Conservation (phyloP, 2,797 vertebrate species). For the Vespertilio murinus region DNA sequence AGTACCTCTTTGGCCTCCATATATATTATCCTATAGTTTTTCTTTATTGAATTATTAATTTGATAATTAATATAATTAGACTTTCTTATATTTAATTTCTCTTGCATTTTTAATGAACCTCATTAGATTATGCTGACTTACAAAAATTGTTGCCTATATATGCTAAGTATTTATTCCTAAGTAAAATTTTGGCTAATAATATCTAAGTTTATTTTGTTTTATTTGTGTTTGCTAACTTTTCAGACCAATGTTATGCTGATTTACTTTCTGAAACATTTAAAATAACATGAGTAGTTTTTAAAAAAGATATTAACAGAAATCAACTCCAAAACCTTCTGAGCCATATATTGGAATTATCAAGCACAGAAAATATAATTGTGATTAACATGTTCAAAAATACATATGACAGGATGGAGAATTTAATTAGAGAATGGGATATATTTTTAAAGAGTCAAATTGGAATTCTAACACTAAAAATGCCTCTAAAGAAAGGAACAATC, state of each 20-base stretch:
- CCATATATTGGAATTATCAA: neutral
- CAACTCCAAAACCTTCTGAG: neutral
- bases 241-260: neutral
- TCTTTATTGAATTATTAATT: neutral
- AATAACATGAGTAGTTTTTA: neutral
- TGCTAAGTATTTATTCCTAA: neutral
- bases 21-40: neutral
- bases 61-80: neutral
- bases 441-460: conserved; percentile 21
- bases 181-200: neutral
- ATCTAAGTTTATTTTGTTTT: neutral
- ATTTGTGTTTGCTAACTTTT: neutral
- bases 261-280: neutral
- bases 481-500: neutral
- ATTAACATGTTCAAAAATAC: conserved; percentile 24
- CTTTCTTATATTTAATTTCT: neutral
- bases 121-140: neutral
- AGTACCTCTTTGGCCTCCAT: neutral
- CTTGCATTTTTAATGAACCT: conserved; percentile 2
- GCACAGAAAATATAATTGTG: neutral
- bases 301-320: neutral
- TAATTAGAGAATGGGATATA: neutral
- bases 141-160: neutral
- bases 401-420: conserved; percentile 5
- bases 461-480: neutral